Conservation (phyloP, 2,113 vertebrate species). For the Xenopus borealis region DNA sequence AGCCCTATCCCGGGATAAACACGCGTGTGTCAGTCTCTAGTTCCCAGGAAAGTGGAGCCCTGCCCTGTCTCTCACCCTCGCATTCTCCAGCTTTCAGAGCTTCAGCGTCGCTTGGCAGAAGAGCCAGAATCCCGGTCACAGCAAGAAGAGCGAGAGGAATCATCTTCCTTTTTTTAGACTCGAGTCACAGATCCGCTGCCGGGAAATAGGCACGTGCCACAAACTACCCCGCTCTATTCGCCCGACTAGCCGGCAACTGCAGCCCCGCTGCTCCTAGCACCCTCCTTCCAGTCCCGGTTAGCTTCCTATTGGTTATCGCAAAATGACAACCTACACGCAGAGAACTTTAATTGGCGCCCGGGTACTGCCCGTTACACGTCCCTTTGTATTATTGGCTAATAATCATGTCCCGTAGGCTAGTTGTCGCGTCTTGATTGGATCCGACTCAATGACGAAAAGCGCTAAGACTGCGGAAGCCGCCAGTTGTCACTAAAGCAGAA, state of each 20-base stretch:
- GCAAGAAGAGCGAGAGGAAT: constrained; percentile 1
- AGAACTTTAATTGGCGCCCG: neutral
- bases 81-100: neutral
- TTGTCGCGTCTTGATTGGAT: constrained; percentile 29
- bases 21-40: too few relatives aligned
- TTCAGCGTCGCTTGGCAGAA: neutral
- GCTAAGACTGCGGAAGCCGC: constrained; percentile 10
- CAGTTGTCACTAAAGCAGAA: too few relatives aligned
- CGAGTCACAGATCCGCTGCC: too few relatives aligned
- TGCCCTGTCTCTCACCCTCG: neutral
- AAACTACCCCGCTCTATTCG: neutral
- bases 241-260: constrained; percentile 25
- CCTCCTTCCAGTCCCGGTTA: neutral
- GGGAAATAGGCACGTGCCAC: neutral
- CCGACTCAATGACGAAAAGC: neutral
- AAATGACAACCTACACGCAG: constrained; percentile 8
- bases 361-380: constrained; percentile 15
- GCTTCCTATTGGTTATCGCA: neutral
- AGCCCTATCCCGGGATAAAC: too few relatives aligned
- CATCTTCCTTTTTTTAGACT: neutral
- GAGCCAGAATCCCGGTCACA: constrained; percentile 18
- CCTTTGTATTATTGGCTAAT: neutral
- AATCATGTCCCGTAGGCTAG: neutral
- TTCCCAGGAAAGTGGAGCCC: neutral
- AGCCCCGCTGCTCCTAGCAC: constrained; percentile 25